Evolutionary conservation across 2,888 invertebrate species (phyloP), one percentile per base, ranked within the genome.

Genomic region (Heliconius aoede): DNA sequence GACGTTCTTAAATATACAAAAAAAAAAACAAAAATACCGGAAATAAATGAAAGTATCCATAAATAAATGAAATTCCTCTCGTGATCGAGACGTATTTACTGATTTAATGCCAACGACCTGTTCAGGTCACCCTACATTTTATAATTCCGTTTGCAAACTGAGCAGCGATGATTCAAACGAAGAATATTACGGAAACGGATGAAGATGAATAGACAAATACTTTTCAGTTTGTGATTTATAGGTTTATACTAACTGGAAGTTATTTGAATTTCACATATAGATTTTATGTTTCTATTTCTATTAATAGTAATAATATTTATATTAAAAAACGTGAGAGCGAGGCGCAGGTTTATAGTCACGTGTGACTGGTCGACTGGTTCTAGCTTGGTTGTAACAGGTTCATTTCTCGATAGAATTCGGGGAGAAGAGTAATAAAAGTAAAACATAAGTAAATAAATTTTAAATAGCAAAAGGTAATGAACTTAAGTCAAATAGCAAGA

Each of bases 401-500:
- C 46, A 46, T 18, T 46, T 18, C 46, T 18, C 46, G 46, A 5
- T 46, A 5, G 46, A 46, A 40, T 4, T 40, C 4, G 15, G 55
- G n/a, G 8, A n/a, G n/a, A 8, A 3, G 21, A 55, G 55, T 55
- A 32, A 32, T 32, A 32, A 32, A 46, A 40, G 18, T 18, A 51
- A 11, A 32, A 58, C 5, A 13, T n/a, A 32, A 51, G 21, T 64
- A 46, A 51, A 72, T 71, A 60, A 69, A 62, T 71, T 61, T 24
- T 26, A 40, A n/a, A 55, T 76, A 64, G 65, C 71, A 51, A 71
- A 26, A 74, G 46, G n/a, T 77, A 77, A 71, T 71, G 26, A 67
- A 65, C 74, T 32, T 71, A 73, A 76, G 76, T 65, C 61, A 76
- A 76, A 36, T 65, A 72, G 79, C 69, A 51, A 55, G 28, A 46